Evolutionary conservation across 37 sponge, comb jelly and placozoan species (phyloP), one percentile per base, ranked within the genome.

Genomic region (Amphimedon queenslandica): DNA sequence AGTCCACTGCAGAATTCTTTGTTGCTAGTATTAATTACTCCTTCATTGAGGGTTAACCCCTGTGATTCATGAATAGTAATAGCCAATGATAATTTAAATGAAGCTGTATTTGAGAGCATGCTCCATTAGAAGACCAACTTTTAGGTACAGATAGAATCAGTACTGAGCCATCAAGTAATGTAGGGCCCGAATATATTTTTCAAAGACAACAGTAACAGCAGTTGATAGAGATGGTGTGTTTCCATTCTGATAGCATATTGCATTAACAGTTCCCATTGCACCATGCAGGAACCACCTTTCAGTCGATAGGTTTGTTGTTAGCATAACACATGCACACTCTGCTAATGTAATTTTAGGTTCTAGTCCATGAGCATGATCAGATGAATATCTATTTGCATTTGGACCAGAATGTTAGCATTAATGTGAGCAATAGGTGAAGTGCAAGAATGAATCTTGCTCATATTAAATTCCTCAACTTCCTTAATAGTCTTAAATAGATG

Each of bases 281-380:
- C 79, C 79, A 66, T 78, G 71, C n/a, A 78, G 70, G 11, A 78
- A 51, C 27, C 79, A 69, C 69, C 41, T 67, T 1, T 41, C 69
- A 2, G 42, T 51, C 79, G 70, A 78, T 1, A 78, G 70, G 33
- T 78, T 78, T 4, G 79, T 1, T 10, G 79, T 33, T 1, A 78
- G 57, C 79, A 78, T 78, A 18, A 78, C 79, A 2, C 79, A 57
- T 3, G 79, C 79, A 27, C 57, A 33, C 33, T 30, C 1, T 4
- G 70, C 64, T 71, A 78, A 57, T 43, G 57, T 55, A 1, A 78
- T 35, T 24, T 51, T 38, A 61, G 86, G 34, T 5, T 77, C 66
- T 29, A 85, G 76, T 33, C 86, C 86, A 39, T 75, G 36, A 27
- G 75, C 80, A 71, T 85, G 80, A 66, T 79, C 86, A 37, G 70